Percentiles rank a stretch among this genome's conserved stretches.
These are phyloP conservation scores for Macrosiphum euphorbiae DNA, from an alignment of 2,888 invertebrate species.

Conservation along the genomic window DNA sequence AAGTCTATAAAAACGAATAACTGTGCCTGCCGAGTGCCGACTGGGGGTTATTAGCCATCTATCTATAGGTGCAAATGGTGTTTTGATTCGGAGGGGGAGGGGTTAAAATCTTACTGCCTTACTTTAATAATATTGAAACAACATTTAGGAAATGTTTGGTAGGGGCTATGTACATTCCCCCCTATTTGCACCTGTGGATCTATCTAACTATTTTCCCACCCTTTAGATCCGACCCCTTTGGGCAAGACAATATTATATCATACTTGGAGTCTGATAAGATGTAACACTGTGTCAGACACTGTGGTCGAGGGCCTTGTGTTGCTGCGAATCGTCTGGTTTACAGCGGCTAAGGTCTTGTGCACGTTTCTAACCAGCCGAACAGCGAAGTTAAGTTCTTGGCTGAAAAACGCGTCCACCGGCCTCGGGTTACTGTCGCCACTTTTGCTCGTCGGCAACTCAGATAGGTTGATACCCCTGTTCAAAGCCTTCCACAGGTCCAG, in stretches of 20 bases:
- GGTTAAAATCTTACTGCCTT: too few relatives aligned
- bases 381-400: conserved; percentile 76
- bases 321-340: conserved; percentile 77
- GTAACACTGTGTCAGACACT: neutral
- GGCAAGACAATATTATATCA: neutral
- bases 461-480: conserved; percentile 28
- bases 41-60: too few relatives aligned
- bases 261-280: conserved; percentile 38
- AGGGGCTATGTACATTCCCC: too few relatives aligned
- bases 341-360: conserved; percentile 74
- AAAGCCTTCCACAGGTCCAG: conserved; percentile 50
- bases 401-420: conserved; percentile 74
- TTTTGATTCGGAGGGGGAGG: too few relatives aligned
- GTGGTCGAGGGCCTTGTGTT: conserved; percentile 71
- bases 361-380: conserved; percentile 76
- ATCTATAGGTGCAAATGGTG: too few relatives aligned
- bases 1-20: too few relatives aligned
- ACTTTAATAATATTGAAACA: too few relatives aligned
- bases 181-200: neutral
- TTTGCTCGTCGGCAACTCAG: conserved; percentile 24
- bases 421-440: neutral
- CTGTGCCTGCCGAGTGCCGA: too few relatives aligned
- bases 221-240: neutral
- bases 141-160: too few relatives aligned
- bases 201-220: neutral